A percentile compares a stretch with the other conserved stretches of the same genome.
Evolutionary conservation across 2,797 vertebrate species (phyloP).

Genomic region (Diplodus puntazzo): DNA sequence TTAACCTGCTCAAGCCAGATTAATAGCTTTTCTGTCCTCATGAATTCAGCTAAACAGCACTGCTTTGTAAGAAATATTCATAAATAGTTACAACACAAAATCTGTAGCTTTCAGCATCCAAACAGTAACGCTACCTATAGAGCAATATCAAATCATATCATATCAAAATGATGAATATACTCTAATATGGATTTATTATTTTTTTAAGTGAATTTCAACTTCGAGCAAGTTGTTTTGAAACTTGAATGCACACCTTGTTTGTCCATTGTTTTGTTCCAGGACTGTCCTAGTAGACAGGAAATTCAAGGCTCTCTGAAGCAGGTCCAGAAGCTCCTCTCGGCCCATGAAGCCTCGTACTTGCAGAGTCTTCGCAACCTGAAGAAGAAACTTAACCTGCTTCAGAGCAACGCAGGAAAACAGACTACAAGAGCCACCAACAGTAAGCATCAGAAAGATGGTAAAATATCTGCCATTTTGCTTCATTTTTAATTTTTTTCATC

Average conservation of each 20-base stretch:
- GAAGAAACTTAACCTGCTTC: constrained; percentile 89
- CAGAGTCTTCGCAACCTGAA: constrained; percentile 83
- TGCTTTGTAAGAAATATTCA: constrained; percentile 2
- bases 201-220: neutral
- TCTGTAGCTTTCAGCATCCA: neutral
- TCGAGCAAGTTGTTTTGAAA: constrained; percentile 4
- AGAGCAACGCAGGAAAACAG: constrained; percentile 74
- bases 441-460: constrained; percentile 54
- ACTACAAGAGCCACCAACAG: constrained; percentile 78
- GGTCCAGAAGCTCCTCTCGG: constrained; percentile 89
- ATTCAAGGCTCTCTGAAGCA: constrained; percentile 84
- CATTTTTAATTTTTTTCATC: neutral
- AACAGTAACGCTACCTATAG: neutral
- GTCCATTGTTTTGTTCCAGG: constrained; percentile 73
- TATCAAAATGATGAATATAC: too few relatives aligned
- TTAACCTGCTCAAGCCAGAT: constrained; percentile 6
- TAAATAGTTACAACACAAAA: neutral
- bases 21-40: constrained; percentile 28
- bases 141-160: too few relatives aligned
- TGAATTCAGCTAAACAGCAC: constrained; percentile 22
- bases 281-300: constrained; percentile 86
- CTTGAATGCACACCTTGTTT: neutral
- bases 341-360: constrained; percentile 88
- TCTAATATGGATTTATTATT: neutral
- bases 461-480: neutral